Evolutionary conservation across 2,797 vertebrate species (phyloP).

Genomic region (Yasuhikotakia modesta): DNA sequence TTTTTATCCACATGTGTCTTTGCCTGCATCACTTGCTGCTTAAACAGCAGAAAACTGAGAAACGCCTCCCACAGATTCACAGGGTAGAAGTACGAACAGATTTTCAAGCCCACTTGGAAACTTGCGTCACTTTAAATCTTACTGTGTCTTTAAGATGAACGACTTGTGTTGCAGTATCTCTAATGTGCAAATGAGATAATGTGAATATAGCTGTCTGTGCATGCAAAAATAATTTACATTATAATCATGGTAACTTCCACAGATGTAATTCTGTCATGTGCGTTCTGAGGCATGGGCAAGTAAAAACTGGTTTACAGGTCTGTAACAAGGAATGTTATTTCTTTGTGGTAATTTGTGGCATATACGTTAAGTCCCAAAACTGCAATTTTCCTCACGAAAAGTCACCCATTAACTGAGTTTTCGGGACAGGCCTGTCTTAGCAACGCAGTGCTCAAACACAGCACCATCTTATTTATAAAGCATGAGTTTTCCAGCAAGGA

Average conservation of each 20-base stretch:
- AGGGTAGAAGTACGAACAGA: background rate
- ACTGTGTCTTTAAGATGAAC: background rate
- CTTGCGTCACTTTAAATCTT: background rate
- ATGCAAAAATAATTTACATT: too few relatives aligned
- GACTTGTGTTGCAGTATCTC: background rate
- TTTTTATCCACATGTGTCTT: background rate
- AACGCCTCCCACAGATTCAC: background rate
- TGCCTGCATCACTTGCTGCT: background rate
- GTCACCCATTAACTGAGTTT: background rate
- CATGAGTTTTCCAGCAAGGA: constrained; percentile 20
- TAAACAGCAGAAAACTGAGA: background rate
- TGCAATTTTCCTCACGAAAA: background rate
- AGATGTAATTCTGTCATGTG: too few relatives aligned
- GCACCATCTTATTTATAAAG: constrained; percentile 21
- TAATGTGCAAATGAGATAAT: background rate
- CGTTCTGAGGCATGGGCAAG: too few relatives aligned
- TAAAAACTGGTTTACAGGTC: too few relatives aligned
- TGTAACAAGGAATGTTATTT: too few relatives aligned
- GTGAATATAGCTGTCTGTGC: background rate
- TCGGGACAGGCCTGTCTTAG: background rate
- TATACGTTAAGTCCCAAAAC: too few relatives aligned
- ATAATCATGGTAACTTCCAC: too few relatives aligned
- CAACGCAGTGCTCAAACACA: background rate
- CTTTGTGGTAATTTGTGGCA: too few relatives aligned
- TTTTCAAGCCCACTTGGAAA: background rate